phyloP scores from a whole-genome alignment of 1,140 invertebrate genomes.

The Drosophila bocki region DNA sequence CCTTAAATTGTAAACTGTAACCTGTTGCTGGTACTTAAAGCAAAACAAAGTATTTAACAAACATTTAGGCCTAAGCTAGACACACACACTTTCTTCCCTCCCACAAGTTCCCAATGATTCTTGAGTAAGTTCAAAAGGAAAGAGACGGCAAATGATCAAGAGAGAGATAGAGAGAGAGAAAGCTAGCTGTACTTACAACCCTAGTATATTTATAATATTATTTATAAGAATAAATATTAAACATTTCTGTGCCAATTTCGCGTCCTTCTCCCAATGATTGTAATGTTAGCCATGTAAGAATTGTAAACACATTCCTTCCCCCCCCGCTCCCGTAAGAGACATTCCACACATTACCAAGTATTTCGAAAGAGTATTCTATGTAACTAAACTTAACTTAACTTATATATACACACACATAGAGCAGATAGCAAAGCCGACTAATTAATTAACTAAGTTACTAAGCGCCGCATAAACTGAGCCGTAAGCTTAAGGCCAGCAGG shows the following conservation, averaged over 20 bases:
- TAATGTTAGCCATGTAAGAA: slow-evolving; percentile 15
- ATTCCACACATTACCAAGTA: slow-evolving; percentile 43
- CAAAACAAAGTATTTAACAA: slow-evolving; percentile 40
- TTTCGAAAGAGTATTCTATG: slow-evolving; percentile 38
- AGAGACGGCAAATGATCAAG: slow-evolving; percentile 5
- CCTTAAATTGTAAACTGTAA: slow-evolving; percentile 10
- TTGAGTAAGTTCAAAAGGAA: slow-evolving; percentile 12
- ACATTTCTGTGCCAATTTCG: slow-evolving; percentile 38
- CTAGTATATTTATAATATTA: background rate
- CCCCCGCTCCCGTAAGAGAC: background rate
- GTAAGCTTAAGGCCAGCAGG: background rate
- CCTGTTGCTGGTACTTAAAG: slow-evolving; percentile 32
- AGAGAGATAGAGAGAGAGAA: background rate
- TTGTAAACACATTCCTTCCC: slow-evolving; percentile 36
- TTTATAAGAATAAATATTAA: slow-evolving; percentile 3
- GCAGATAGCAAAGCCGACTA: slow-evolving; percentile 1
- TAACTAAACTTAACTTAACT: slow-evolving; percentile 19
- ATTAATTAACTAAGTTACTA: slow-evolving; percentile 13
- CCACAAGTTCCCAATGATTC: slow-evolving; percentile 16
- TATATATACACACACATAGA: slow-evolving; percentile 14
- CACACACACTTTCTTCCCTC: slow-evolving; percentile 10
- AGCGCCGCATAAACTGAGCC: slow-evolving; percentile 1
- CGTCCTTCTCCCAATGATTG: slow-evolving; percentile 15
- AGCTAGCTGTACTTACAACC: slow-evolving; percentile 3
- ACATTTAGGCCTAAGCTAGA: slow-evolving; percentile 25